Conservation (phyloP, 2,113 vertebrate genomes). For the Oxyruncus cristatus region DNA sequence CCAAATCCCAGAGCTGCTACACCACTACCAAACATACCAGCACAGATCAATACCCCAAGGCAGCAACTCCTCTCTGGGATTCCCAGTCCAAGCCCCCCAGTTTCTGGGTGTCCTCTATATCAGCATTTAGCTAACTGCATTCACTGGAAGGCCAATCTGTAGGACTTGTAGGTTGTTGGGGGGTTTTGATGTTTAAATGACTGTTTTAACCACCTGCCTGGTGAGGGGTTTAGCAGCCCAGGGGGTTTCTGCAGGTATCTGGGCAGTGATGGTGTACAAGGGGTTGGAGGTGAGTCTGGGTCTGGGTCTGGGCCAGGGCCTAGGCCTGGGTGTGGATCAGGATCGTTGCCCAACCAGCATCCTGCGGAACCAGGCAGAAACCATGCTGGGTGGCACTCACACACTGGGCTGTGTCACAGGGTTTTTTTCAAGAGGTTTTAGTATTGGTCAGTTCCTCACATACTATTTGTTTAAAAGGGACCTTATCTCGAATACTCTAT, state of each 20-base stretch:
- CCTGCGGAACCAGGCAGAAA: neutral
- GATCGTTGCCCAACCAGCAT: neutral
- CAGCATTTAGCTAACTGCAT: neutral
- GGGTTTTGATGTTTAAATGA: neutral
- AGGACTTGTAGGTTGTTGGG: neutral
- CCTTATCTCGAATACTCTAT: neutral
- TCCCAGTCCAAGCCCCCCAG: rapidly evolving
- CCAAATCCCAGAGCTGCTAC: neutral
- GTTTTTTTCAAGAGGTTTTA: neutral
- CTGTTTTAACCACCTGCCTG: neutral
- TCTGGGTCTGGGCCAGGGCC: neutral
- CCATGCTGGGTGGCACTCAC: neutral
- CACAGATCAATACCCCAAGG: neutral
- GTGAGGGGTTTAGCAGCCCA: neutral
- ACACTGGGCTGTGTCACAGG: neutral
- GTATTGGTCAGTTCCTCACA: neutral
- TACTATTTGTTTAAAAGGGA: neutral
- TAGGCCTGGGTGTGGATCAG: neutral
- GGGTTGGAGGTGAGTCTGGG: neutral
- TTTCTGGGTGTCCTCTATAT: neutral
- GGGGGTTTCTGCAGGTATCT: neutral
- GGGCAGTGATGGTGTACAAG: neutral
- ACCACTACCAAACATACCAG: neutral
- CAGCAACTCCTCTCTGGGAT: neutral
- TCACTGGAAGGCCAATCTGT: neutral